Conservation (phyloP, 2,888 invertebrate species). For the Eurytoma adleriae region DNA sequence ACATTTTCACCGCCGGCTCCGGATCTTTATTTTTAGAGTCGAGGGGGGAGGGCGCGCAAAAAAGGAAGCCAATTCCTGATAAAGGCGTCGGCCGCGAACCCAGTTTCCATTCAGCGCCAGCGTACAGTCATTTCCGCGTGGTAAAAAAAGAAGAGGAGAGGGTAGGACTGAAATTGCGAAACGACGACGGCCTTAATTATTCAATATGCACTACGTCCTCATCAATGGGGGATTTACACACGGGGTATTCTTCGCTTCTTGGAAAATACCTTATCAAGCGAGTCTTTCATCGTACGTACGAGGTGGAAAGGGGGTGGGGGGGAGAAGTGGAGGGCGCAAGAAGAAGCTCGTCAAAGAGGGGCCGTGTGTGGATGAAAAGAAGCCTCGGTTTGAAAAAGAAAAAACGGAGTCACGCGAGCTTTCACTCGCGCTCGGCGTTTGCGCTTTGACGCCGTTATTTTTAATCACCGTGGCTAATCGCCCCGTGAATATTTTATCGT, state of each 20-base stretch:
- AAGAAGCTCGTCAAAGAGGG: slow-evolving; percentile 26
- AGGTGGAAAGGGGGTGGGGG: neutral
- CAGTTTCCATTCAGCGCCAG: slow-evolving; percentile 9
- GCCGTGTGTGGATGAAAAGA: slow-evolving; percentile 7
- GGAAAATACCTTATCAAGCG: slow-evolving; percentile 50
- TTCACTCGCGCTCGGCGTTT: slow-evolving; percentile 16
- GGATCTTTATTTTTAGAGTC: too few species aligned
- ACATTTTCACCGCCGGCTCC: slow-evolving; percentile 19
- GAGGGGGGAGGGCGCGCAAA: neutral
- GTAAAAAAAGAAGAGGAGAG: neutral
- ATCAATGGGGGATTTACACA: slow-evolving; percentile 26
- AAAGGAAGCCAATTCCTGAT: neutral
- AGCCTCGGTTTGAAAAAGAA: slow-evolving; percentile 1
- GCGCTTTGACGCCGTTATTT: slow-evolving; percentile 47
- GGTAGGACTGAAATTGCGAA: slow-evolving; percentile 19
- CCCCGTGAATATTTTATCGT: slow-evolving; percentile 68
- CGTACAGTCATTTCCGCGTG: slow-evolving; percentile 5
- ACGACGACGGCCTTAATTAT: slow-evolving; percentile 45
- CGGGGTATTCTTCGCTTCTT: neutral
- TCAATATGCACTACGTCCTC: slow-evolving; percentile 43
- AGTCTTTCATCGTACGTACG: slow-evolving; percentile 35
- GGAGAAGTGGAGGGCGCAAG: neutral
- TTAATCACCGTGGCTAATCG: slow-evolving; percentile 64
- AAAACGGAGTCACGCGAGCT: slow-evolving; percentile 7
- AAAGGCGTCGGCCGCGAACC: neutral